Evolutionary conservation across 2,113 vertebrate genomes (phyloP).

Genomic region (Calidris pygmaea): DNA sequence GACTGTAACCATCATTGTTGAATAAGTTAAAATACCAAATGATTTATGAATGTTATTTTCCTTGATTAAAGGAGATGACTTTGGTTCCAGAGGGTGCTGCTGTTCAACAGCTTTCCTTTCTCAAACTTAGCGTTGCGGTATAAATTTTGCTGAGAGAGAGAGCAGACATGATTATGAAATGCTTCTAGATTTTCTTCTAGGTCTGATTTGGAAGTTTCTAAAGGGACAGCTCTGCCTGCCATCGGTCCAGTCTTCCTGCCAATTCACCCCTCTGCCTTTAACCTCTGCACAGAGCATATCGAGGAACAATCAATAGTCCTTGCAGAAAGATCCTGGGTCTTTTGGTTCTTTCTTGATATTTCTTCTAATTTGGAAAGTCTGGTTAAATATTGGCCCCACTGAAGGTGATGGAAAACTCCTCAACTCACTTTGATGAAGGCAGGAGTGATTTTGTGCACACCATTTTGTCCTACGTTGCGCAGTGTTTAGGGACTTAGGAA

Average conservation of each 20-base stretch:
- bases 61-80: neutral
- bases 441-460: neutral
- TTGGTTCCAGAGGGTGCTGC: neutral
- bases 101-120: neutral
- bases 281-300: neutral
- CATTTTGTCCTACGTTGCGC: rapidly evolving
- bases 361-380: neutral
- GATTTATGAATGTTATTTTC: neutral
- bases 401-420: neutral
- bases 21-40: neutral
- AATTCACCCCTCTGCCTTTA: neutral
- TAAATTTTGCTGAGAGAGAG: neutral
- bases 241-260: too few species aligned
- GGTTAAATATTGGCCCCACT: neutral
- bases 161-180: neutral
- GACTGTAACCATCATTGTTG: neutral
- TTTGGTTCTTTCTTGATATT: neutral
- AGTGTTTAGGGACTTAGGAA: neutral
- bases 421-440: neutral
- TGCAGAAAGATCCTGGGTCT: neutral
- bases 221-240: neutral
- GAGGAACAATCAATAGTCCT: neutral
- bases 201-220: neutral
- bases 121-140: neutral
- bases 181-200: neutral